phyloP scores from a whole-genome alignment of 2,113 vertebrate species.

The Syngnathus typhle region DNA sequence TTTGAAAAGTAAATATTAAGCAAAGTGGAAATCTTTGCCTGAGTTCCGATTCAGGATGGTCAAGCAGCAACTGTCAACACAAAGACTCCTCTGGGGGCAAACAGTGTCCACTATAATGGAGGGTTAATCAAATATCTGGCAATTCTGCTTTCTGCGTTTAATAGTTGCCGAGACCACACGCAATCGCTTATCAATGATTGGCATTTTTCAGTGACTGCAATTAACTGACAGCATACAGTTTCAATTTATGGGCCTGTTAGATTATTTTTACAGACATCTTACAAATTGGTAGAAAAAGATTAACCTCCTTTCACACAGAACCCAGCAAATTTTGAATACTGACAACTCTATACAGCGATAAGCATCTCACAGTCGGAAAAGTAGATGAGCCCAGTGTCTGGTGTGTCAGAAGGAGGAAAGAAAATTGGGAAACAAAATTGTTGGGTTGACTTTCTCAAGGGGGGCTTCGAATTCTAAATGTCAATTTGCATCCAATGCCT shows the following conservation, averaged over 20 bases:
- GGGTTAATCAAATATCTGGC: slow-evolving; percentile 56
- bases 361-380: too few species aligned
- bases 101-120: slow-evolving; percentile 34
- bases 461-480: too few species aligned
- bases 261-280: not conserved
- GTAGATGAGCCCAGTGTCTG: too few species aligned
- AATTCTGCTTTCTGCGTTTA: slow-evolving; percentile 20
- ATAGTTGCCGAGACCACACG: slow-evolving; percentile 11
- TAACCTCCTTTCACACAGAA: not conserved
- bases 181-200: slow-evolving; percentile 17
- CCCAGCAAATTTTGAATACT: not conserved
- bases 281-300: not conserved
- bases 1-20: slow-evolving; percentile 20
- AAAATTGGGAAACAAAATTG: too few species aligned
- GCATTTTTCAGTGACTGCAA: slow-evolving; percentile 26
- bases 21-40: not conserved
- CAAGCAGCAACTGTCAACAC: slow-evolving; percentile 36
- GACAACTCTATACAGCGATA: not conserved
- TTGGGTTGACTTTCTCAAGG: too few species aligned
- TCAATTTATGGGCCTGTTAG: not conserved
- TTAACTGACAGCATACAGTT: slow-evolving; percentile 21
- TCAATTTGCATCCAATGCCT: too few species aligned
- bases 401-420: too few species aligned
- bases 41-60: slow-evolving; percentile 11
- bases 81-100: slow-evolving; percentile 37